phyloP scores from a whole-genome alignment of 2,888 invertebrate species.

The Biston betularia region DNA sequence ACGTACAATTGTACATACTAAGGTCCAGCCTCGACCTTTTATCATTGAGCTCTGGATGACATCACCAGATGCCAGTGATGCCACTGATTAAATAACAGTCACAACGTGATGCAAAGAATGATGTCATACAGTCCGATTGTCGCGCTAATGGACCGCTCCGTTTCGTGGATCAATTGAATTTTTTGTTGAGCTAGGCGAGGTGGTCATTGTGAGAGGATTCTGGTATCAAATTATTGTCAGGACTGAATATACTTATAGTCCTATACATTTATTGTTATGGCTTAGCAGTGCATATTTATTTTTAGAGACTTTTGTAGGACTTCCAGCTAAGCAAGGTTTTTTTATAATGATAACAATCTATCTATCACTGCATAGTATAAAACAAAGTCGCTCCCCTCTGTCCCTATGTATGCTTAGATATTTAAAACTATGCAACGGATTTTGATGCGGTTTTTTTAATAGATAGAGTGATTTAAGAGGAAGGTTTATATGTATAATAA shows the following conservation, averaged over 20 bases:
- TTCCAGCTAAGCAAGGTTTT: too few relatives aligned
- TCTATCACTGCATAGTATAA: too few relatives aligned
- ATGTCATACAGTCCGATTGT: slow-evolving; percentile 32
- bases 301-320: too few relatives aligned
- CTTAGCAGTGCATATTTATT: background rate
- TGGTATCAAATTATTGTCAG: background rate
- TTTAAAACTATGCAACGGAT: too few relatives aligned
- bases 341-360: background rate
- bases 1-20: slow-evolving; percentile 1
- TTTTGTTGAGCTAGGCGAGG: slow-evolving; percentile 28
- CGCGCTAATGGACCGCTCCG: slow-evolving; percentile 20
- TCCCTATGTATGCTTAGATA: too few relatives aligned
- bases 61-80: slow-evolving; percentile 35
- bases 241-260: background rate
- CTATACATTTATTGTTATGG: background rate
- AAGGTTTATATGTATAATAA: too few relatives aligned
- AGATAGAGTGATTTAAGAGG: too few relatives aligned
- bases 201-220: slow-evolving; percentile 2
- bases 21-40: slow-evolving; percentile 43
- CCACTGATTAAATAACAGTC: background rate
- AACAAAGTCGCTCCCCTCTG: too few relatives aligned
- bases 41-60: slow-evolving; percentile 44
- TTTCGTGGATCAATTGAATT: slow-evolving; percentile 22
- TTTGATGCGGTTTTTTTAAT: too few relatives aligned
- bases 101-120: slow-evolving; percentile 5